These are phyloP conservation scores for Drosophila miranda DNA, from an alignment of 1,140 invertebrate species.

Conservation along the genomic window DNA sequence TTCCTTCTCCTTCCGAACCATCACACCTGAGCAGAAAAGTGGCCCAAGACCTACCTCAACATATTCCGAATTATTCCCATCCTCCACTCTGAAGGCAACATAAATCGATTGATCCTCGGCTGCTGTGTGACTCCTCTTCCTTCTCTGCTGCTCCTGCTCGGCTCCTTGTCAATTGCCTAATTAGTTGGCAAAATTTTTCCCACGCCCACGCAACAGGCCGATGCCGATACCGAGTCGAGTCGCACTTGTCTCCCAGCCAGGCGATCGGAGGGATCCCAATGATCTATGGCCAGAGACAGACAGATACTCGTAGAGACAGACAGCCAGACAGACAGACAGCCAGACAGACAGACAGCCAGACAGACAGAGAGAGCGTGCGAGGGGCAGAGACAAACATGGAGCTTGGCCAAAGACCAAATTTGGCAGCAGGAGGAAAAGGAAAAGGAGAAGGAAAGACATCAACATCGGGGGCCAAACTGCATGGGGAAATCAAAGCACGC, in stretches of 20 bases:
- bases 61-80: too few species aligned
- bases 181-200: conserved; percentile 66
- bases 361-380: background rate
- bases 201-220: conserved; percentile 60
- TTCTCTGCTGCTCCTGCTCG: background rate
- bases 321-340: conserved; percentile 3
- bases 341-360: background rate
- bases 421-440: conserved; percentile 38
- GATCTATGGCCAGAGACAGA: conserved; percentile 53
- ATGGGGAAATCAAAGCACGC: conserved; percentile 66
- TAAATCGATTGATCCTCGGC: too few species aligned
- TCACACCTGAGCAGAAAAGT: too few species aligned
- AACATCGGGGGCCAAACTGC: conserved; percentile 23
- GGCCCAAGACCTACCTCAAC: too few species aligned
- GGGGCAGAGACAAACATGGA: background rate
- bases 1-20: too few species aligned
- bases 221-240: background rate
- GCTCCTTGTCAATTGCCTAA: conserved; percentile 49
- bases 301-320: conserved; percentile 12
- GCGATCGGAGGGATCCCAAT: conserved; percentile 34
- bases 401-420: conserved; percentile 58
- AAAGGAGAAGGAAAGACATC: background rate
- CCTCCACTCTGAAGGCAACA: too few species aligned
- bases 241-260: conserved; percentile 54
- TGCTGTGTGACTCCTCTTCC: too few species aligned